phyloP scores from a whole-genome alignment of 2,113 vertebrate species.

The Burhinus bistriatus region DNA sequence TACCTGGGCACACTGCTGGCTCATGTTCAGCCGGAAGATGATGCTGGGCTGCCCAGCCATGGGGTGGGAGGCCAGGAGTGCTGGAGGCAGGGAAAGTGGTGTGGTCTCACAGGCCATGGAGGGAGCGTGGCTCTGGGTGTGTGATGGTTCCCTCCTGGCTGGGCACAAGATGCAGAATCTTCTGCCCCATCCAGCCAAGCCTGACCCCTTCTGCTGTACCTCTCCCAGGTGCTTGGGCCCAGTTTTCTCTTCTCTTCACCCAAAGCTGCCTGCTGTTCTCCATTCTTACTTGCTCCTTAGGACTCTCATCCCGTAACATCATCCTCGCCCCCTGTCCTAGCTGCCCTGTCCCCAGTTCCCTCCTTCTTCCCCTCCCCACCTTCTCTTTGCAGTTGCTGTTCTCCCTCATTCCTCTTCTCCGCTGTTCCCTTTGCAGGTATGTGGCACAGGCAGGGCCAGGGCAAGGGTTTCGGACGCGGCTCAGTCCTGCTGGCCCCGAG shows the following conservation, averaged over 20 bases:
- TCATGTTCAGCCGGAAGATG: not conserved
- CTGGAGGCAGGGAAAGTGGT: not conserved
- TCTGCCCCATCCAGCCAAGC: not conserved
- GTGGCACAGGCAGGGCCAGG: rapidly evolving
- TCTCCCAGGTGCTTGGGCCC: not conserved
- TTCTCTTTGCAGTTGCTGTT: not conserved
- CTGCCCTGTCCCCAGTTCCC: not conserved
- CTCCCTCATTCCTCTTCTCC: not conserved
- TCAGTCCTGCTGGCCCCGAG: not conserved
- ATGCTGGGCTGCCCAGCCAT: not conserved
- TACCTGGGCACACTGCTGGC: too few relatives aligned
- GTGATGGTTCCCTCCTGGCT: not conserved
- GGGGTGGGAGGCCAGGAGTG: not conserved
- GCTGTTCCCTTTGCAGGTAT: not conserved
- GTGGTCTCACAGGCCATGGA: not conserved
- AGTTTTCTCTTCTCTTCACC: not conserved
- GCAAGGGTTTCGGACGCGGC: rapidly evolving
- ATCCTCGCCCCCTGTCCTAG: not conserved
- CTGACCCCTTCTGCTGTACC: not conserved
- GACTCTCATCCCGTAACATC: not conserved
- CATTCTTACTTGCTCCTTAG: not conserved
- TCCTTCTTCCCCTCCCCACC: not conserved
- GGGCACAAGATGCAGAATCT: not conserved
- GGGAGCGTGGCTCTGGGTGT: not conserved
- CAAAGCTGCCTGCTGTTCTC: not conserved